phyloP scores from a whole-genome alignment of 2,888 invertebrate genomes.

The Latheticus oryzae region DNA sequence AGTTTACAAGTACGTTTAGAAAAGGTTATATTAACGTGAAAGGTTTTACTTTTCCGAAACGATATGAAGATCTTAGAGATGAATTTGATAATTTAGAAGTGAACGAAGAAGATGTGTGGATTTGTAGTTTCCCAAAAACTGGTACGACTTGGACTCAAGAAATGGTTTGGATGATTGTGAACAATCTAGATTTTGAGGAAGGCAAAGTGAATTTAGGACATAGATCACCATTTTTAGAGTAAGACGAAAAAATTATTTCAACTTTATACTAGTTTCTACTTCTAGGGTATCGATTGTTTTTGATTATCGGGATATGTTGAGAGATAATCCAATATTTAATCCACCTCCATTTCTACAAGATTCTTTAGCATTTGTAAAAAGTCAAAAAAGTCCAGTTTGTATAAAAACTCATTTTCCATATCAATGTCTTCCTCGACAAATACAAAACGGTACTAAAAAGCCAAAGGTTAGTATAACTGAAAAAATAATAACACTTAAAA shows the following conservation, averaged over 20 bases:
- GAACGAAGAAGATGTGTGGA: slow-evolving; percentile 68
- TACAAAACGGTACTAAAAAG: slow-evolving; percentile 61
- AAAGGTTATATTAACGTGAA: slow-evolving; percentile 55
- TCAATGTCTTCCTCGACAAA: slow-evolving; percentile 69
- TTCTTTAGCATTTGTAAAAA: slow-evolving; percentile 52
- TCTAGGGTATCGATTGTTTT: slow-evolving; percentile 49
- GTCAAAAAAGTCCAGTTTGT: slow-evolving; percentile 63
- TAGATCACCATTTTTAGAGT: slow-evolving; percentile 80
- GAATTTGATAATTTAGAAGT: slow-evolving; percentile 66
- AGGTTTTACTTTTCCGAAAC: slow-evolving; percentile 64
- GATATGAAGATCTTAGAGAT: slow-evolving; percentile 62
- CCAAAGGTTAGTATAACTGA: slow-evolving; percentile 57
- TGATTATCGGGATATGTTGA: slow-evolving; percentile 27
- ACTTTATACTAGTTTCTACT: slow-evolving; percentile 1
- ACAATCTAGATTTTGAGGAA: slow-evolving; percentile 72
- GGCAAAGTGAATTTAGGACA: slow-evolving; percentile 67
- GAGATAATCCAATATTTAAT: slow-evolving; percentile 9
- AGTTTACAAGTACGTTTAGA: slow-evolving; percentile 56
- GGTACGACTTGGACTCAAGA: slow-evolving; percentile 85
- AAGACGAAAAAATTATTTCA: slow-evolving; percentile 50
- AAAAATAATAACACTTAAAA: slow-evolving; percentile 61
- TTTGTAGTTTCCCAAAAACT: slow-evolving; percentile 70
- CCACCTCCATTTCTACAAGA: slow-evolving; percentile 42
- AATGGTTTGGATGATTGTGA: slow-evolving; percentile 77
- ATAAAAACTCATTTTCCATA: slow-evolving; percentile 76